Conservation (phyloP, 2,113 vertebrate genomes). For the Chunga burmeisteri region DNA sequence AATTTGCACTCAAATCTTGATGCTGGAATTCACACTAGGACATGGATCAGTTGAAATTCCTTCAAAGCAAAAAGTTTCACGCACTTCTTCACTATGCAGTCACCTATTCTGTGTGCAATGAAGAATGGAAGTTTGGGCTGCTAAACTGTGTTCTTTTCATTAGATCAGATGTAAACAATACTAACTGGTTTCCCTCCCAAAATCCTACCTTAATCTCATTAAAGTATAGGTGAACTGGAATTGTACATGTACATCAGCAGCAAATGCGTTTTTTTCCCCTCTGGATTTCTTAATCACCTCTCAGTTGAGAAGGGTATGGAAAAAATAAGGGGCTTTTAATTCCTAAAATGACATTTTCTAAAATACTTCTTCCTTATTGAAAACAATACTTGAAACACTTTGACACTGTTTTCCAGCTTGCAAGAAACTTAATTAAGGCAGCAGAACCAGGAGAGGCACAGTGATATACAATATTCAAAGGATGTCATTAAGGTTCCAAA, state of each 20-base stretch:
- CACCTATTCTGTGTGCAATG: not conserved
- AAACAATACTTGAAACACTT: constrained; percentile 12
- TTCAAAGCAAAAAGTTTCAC: not conserved
- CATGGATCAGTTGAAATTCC: not conserved
- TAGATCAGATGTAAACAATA: not conserved
- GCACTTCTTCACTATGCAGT: not conserved
- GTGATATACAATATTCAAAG: not conserved
- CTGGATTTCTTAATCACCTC: not conserved
- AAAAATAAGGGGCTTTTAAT: not conserved
- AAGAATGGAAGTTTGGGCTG: not conserved
- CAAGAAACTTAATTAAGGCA: constrained; percentile 13
- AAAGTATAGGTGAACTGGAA: not conserved
- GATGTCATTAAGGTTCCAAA: not conserved
- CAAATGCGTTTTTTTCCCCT: not conserved
- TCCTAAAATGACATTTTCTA: not conserved
- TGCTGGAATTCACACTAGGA: not conserved
- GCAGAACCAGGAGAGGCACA: not conserved
- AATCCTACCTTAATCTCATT: not conserved
- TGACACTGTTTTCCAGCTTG: not conserved
- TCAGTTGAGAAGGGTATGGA: not conserved
- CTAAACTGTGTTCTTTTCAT: not conserved
- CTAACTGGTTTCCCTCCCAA: not conserved
- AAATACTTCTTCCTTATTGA: not conserved
- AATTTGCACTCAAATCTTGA: not conserved
- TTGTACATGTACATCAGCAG: not conserved